A percentile compares a stretch with the other conserved stretches of the same genome.
Conservation (phyloP, 1,140 invertebrate genomes). For the Phthorimaea operculella region DNA sequence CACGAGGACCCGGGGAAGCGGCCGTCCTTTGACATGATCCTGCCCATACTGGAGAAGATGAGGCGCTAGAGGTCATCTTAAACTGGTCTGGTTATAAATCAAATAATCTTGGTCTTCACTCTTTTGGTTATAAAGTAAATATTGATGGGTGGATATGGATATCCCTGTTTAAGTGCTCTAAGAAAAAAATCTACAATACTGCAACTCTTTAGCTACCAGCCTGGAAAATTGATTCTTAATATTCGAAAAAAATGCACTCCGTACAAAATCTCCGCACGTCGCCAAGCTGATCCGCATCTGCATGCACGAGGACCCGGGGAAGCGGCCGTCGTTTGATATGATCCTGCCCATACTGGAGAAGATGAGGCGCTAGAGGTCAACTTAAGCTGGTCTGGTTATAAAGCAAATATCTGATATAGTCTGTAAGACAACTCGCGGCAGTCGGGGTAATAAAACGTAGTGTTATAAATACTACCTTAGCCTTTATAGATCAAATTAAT, state of each 20-base stretch:
- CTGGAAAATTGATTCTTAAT: slow-evolving; percentile 2
- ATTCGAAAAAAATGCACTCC: slow-evolving; percentile 6
- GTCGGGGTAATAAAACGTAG: too few relatives aligned
- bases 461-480: too few relatives aligned
- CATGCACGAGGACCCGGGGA: slow-evolving; percentile 99
- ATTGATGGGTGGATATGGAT: too few relatives aligned
- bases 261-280: slow-evolving; percentile 86
- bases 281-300: slow-evolving; percentile 96
- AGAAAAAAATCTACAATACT: slow-evolving; percentile 6
- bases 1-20: slow-evolving; percentile 99
- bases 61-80: too few relatives aligned
- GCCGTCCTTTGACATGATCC: slow-evolving; percentile 98
- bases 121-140: too few relatives aligned
- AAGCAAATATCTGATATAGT: too few relatives aligned
- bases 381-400: too few relatives aligned
- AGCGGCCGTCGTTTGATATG: slow-evolving; percentile 98
- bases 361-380: slow-evolving; percentile 91
- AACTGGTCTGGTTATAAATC: too few relatives aligned
- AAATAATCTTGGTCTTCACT: too few relatives aligned
- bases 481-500: too few relatives aligned
- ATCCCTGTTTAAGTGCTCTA: too few relatives aligned
- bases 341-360: slow-evolving; percentile 98
- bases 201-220: slow-evolving; percentile 6
- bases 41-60: slow-evolving; percentile 99
- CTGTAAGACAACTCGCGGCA: too few relatives aligned